A percentile compares a stretch with the other conserved stretches of the same genome.
phyloP scores from a whole-genome alignment of 2,113 vertebrate genomes.

The Apus apus region DNA sequence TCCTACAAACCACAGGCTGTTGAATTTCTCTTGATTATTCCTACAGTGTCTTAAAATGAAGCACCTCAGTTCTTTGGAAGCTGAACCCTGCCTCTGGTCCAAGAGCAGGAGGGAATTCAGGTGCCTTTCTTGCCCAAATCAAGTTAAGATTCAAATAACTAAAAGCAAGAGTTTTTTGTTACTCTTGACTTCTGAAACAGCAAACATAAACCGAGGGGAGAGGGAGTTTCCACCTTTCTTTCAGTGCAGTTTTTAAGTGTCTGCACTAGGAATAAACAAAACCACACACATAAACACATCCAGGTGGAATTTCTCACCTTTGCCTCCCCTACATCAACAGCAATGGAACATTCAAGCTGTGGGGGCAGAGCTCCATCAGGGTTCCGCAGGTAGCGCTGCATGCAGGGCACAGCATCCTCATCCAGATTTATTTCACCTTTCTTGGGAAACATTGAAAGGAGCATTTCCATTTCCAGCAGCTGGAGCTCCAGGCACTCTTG shows the following conservation, averaged over 20 bases:
- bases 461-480: constrained; percentile 80
- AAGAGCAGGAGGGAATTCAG: neutral
- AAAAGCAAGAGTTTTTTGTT: neutral
- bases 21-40: neutral
- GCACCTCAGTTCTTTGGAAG: neutral
- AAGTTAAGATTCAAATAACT: neutral
- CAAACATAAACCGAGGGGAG: neutral
- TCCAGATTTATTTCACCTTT: constrained; percentile 75
- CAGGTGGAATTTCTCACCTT: constrained; percentile 60
- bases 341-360: constrained; percentile 64
- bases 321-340: constrained; percentile 59
- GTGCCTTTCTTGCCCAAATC: neutral
- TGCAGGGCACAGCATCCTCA: constrained; percentile 48
- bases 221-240: neutral
- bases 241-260: neutral
- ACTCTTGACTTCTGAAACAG: neutral
- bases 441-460: constrained; percentile 80
- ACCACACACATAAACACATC: neutral
- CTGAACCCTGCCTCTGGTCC: neutral
- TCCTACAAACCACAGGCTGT: neutral
- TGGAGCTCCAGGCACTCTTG: constrained; percentile 77
- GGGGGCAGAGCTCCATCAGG: constrained; percentile 58
- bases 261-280: neutral
- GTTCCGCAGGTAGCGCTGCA: constrained; percentile 66
- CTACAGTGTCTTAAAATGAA: neutral